phyloP scores from a whole-genome alignment of 2,888 invertebrate species.

The Epinotia bilunana region DNA sequence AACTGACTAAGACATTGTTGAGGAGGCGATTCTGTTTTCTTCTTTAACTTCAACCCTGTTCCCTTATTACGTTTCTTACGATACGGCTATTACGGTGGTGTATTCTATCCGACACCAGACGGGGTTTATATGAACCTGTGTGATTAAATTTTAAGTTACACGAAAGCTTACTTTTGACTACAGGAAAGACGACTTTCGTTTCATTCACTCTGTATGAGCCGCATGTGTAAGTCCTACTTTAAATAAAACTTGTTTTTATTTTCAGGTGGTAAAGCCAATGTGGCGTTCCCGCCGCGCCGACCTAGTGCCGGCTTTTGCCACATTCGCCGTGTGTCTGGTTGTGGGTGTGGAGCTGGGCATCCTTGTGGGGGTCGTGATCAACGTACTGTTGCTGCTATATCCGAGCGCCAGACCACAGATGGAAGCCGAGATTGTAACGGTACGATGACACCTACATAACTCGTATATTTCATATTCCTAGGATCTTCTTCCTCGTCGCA shows the following conservation, averaged over 20 bases:
- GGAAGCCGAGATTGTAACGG: conserved; percentile 88
- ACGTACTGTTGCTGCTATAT: conserved; percentile 90
- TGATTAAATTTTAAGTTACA: no score
- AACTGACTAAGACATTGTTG: no score
- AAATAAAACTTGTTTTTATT: not conserved
- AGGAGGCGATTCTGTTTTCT: no score
- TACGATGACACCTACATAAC: conserved; percentile 63
- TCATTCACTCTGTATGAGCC: no score
- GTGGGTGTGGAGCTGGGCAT: conserved; percentile 95
- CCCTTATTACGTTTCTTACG: no score
- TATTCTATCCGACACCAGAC: no score
- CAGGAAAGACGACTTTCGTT: no score
- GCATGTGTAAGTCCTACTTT: not conserved
- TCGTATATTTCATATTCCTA: not conserved
- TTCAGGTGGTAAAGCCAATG: conserved; percentile 90
- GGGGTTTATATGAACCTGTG: no score
- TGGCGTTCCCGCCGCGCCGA: conserved; percentile 93
- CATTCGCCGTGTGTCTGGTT: conserved; percentile 91
- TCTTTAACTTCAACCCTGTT: no score
- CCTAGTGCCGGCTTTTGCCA: conserved; percentile 91
- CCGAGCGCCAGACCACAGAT: conserved; percentile 92
- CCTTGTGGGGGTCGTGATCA: conserved; percentile 91
- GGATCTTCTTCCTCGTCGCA: not conserved
- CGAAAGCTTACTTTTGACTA: no score
- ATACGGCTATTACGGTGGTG: no score